Evolutionary conservation across 2,888 invertebrate genomes (phyloP).

Genomic region (Antheraea assamensis): DNA sequence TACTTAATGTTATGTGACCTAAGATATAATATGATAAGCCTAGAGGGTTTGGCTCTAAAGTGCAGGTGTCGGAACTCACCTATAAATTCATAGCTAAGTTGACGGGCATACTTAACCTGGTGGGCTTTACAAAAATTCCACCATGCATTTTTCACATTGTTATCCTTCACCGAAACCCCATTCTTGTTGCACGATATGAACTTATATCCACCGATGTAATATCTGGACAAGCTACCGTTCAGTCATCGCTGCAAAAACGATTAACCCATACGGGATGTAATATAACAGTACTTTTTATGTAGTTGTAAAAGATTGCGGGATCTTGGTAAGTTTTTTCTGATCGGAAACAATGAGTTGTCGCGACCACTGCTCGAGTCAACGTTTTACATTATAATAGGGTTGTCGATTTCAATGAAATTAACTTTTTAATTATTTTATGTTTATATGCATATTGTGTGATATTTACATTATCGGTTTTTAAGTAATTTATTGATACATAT

Average conservation of each 20-base stretch:
- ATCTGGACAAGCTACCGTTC: not conserved
- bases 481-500: too few species aligned
- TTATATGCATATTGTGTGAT: too few species aligned
- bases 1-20: too few species aligned
- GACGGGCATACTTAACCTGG: too few species aligned
- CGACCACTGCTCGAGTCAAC: not conserved
- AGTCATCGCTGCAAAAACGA: not conserved
- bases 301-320: constrained; percentile 1
- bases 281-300: not conserved
- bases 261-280: not conserved
- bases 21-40: too few species aligned
- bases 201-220: not conserved
- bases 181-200: not conserved
- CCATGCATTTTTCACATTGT: not conserved
- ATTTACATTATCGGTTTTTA: too few species aligned
- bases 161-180: not conserved
- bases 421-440: too few species aligned
- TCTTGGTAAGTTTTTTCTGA: not conserved
- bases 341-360: not conserved
- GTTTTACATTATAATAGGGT: not conserved
- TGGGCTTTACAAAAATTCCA: too few species aligned
- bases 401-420: not conserved
- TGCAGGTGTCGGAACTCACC: too few species aligned
- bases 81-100: too few species aligned
- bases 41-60: too few species aligned